These are phyloP conservation scores for Malurus leucopterus DNA, from an alignment of 2,797 vertebrate genomes.

Conservation along the genomic window DNA sequence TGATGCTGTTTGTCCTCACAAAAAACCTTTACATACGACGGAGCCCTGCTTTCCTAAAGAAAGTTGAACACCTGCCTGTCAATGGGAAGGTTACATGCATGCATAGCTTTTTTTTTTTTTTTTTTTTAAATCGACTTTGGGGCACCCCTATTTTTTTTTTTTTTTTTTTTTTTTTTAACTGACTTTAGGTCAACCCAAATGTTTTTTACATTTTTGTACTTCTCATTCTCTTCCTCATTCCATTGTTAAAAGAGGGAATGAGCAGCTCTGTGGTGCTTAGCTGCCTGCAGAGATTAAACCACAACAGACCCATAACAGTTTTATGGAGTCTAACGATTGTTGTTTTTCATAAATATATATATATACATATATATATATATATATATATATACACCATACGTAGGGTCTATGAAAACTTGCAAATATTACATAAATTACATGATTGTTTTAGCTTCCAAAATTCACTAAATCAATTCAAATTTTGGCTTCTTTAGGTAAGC, in stretches of 20 bases:
- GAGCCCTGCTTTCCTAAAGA: not conserved
- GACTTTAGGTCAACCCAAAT: accelerated
- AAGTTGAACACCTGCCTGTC: accelerated
- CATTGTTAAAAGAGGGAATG: not conserved
- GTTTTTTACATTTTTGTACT: not conserved
- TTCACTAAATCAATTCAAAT: not conserved
- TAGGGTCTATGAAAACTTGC: not conserved
- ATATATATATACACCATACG: accelerated
- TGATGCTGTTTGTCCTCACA: not conserved
- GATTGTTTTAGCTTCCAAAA: not conserved
- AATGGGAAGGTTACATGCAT: accelerated
- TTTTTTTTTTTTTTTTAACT: not conserved
- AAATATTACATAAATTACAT: not conserved
- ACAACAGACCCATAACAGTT: not conserved
- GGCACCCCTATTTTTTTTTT: too few species aligned
- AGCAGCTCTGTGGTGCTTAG: not conserved
- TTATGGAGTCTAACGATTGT: not conserved
- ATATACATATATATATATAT: not conserved
- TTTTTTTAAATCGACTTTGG: too few species aligned
- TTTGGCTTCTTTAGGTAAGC: not conserved
- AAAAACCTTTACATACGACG: accelerated
- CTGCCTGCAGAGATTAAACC: not conserved
- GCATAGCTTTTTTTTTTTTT: not conserved
- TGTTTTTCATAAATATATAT: not conserved
- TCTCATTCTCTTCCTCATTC: not conserved